Base-by-base conservation (phyloP, 2,113 vertebrate genomes). In the Myotis yumanensis region DNA sequence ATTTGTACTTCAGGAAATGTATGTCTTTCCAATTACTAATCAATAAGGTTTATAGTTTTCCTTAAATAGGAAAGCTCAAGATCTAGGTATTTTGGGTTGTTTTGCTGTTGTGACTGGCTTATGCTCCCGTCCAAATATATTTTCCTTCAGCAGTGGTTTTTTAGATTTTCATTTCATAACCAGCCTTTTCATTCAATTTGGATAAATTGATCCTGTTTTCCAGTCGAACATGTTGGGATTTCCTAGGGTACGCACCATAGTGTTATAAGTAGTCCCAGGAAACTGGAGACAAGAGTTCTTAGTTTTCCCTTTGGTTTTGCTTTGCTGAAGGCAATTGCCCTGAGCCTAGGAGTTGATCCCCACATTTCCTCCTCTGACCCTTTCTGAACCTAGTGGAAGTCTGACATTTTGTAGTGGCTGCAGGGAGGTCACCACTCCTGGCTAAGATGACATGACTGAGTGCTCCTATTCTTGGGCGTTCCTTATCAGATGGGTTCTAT, bases 151-250 rank as follows among this genome's bases (percentile, higher is more conserved):
- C 73, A 48, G 69, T 72, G 32, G 32, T 16, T 57, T 73, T 82
- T 88, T 91, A 80, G 28, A 52, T 66, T 86, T 95, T 90, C 90
- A 71, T 77, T 64, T 90, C 16, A n/a, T 84, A 89, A 25, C 2
- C 37, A 80, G 2, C 12, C 25, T 93, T 48, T 68, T 35, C 30
- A 54, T 71, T 90, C 46, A 93, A 59, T 52, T 95, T 90, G 12
- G 64, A 68, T 59, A 57, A 88, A 32, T 30, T 62, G 22, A 35
- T 54, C 12, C 9, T 66, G n/a, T 52, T 86, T 95, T 85, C 17
- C 25, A 68, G 64, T 66, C 76, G 86, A 22, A 30, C 15, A 11
- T 73, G 5, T 90, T 90, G 2, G 68, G 25, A 28, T 84, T 73
- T 80, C 40, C 20, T 51, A 71, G 23, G 22, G 3, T 48, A 6